Evolutionary conservation across 2,888 invertebrate genomes (phyloP).

Genomic region (Sialis lutaria): DNA sequence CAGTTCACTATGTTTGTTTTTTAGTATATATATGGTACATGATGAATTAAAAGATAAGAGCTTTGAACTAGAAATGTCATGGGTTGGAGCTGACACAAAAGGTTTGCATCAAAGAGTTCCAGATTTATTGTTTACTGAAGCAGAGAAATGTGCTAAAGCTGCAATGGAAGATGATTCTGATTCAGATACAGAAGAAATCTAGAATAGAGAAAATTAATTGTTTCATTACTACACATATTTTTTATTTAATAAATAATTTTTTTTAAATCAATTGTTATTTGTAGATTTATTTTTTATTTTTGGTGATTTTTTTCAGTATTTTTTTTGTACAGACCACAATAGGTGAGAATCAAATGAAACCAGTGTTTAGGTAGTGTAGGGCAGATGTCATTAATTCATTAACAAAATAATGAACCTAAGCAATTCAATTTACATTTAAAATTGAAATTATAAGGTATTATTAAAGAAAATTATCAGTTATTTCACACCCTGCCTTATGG

Average conservation of each 20-base stretch:
- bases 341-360: too few species aligned
- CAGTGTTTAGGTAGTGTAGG: too few species aligned
- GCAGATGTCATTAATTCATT: too few species aligned
- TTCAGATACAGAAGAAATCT: slow-evolving; percentile 64
- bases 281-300: background rate
- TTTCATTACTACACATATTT: background rate
- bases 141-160: slow-evolving; percentile 79
- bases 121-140: slow-evolving; percentile 51
- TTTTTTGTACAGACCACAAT: too few species aligned
- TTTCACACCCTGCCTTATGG: too few species aligned
- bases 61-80: slow-evolving; percentile 88
- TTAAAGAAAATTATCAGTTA: too few species aligned
- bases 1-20: slow-evolving; percentile 16
- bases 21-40: slow-evolving; percentile 71
- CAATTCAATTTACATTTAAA: too few species aligned
- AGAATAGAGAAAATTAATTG: slow-evolving; percentile 8
- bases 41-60: slow-evolving; percentile 92
- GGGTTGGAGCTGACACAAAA: slow-evolving; percentile 70
- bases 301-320: too few species aligned
- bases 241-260: background rate
- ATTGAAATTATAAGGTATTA: too few species aligned
- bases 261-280: background rate
- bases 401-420: too few species aligned
- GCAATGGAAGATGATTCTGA: slow-evolving; percentile 78
- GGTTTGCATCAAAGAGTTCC: slow-evolving; percentile 75